These are phyloP conservation scores for Caerostris extrusa DNA, from an alignment of 1,140 invertebrate genomes.

Conservation along the genomic window DNA sequence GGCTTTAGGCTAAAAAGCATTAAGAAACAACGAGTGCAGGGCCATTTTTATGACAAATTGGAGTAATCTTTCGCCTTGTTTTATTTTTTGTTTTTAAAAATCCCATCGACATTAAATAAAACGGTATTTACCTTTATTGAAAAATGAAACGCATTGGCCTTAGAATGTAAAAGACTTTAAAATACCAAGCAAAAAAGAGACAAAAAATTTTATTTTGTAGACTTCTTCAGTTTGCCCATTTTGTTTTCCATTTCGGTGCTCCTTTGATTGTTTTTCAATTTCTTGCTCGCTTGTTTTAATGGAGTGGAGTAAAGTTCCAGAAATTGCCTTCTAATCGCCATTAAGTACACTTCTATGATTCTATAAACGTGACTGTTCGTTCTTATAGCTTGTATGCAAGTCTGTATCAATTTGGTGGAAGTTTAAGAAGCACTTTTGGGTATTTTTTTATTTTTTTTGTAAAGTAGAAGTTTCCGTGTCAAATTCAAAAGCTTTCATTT, in stretches of 20 bases:
- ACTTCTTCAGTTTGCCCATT: not conserved
- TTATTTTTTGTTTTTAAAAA: slow-evolving; percentile 45
- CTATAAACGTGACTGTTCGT: not conserved
- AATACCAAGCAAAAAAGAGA: too few relatives aligned
- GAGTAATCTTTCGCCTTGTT: slow-evolving; percentile 53
- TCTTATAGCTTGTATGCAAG: not conserved
- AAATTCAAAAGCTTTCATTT: not conserved
- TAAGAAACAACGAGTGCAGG: slow-evolving; percentile 20
- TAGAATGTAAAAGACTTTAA: not conserved
- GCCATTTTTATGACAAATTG: slow-evolving; percentile 76
- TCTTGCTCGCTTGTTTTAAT: not conserved
- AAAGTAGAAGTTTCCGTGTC: not conserved
- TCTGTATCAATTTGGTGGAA: not conserved
- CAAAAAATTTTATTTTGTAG: too few relatives aligned
- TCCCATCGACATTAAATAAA: slow-evolving; percentile 34
- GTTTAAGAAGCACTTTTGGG: not conserved
- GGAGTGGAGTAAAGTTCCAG: not conserved
- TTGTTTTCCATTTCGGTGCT: not conserved
- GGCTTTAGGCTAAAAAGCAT: slow-evolving; percentile 53
- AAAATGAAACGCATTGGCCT: slow-evolving; percentile 43
- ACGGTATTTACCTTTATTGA: slow-evolving; percentile 71
- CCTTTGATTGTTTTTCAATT: not conserved
- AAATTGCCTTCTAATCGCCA: not conserved
- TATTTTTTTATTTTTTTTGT: not conserved
- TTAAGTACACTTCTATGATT: not conserved